Evolutionary conservation across 2,113 vertebrate genomes (phyloP), one percentile per base, ranked within the genome.

Genomic region (Dicerorhinus sumatrensis): DNA sequence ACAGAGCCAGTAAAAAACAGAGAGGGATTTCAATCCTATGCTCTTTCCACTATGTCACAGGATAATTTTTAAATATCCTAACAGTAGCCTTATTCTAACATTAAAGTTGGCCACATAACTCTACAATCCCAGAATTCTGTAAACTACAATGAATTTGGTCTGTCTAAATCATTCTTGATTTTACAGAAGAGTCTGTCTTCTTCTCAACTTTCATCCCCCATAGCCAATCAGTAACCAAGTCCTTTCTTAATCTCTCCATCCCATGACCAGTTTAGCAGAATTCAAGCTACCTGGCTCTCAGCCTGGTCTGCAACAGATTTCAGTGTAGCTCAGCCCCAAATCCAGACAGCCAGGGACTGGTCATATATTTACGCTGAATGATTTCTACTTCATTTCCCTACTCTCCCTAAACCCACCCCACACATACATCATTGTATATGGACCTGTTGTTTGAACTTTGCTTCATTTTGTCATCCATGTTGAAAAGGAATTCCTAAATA

Each of bases 81-180:
- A 56, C 1, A 31, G 14, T 6, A 58, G 56, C 42, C 39, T 75
- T 56, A 31, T 36, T 84, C 21, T 36, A 76, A 72, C 9, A 25
- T 80, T 51, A 86, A 86, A 81, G 16, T 20, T 79, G 33, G 33
- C 6, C 27, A 73, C 12, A 17, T 29, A 83, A 93, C 69, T 91
- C 85, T 62, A 91, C 10, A 67, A 77, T 36, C n/a, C 65, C 63
- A 80, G 69, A 81, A 86, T 81, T 8, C 60, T 23, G 8, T 86
- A 80, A 94, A 79, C 39, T 70, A 65, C 6, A 92, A 14, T 46
- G 72, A 89, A 36, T 79, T 17, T 86, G 29, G 75, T 82, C 60
- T 82, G 16, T 23, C 31, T 29, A 94, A 80, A 86, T 72, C 79
- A 92, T 42, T 70, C 36, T 39, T 86, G 75, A 82, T 60, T 97